Evolutionary conservation across 2,888 invertebrate genomes (phyloP).

Genomic region (Spisula subtruncata): DNA sequence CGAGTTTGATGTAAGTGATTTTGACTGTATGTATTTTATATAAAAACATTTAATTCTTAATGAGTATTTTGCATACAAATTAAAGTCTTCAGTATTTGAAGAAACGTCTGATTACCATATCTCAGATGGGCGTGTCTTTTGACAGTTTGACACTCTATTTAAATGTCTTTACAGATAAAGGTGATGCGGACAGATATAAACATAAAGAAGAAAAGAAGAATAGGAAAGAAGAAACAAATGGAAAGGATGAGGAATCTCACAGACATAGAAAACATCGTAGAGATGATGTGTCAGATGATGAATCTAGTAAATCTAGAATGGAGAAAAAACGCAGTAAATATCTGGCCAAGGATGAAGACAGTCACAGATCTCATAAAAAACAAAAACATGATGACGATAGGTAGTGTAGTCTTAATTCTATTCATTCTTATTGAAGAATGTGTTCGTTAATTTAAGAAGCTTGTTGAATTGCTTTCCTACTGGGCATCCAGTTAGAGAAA

Average conservation of each 20-base stretch:
- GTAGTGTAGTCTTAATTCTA: not conserved
- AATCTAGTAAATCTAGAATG: slow-evolving; percentile 38
- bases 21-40: too few relatives aligned
- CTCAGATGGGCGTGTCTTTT: too few relatives aligned
- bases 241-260: slow-evolving; percentile 46
- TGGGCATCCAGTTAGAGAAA: too few relatives aligned
- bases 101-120: too few relatives aligned
- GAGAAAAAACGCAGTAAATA: slow-evolving; percentile 17
- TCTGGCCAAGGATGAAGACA: slow-evolving; percentile 33
- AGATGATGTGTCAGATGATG: slow-evolving; percentile 32
- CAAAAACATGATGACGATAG: slow-evolving; percentile 61
- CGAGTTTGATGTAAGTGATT: too few relatives aligned
- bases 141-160: too few relatives aligned
- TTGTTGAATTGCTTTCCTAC: too few relatives aligned
- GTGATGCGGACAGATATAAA: slow-evolving; percentile 75
- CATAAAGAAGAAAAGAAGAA: slow-evolving; percentile 70
- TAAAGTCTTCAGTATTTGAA: too few relatives aligned
- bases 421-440: too few relatives aligned
- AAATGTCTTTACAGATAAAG: slow-evolving; percentile 74
- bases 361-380: slow-evolving; percentile 58
- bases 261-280: slow-evolving; percentile 57
- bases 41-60: too few relatives aligned
- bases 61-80: too few relatives aligned
- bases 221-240: slow-evolving; percentile 42
- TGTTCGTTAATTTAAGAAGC: too few relatives aligned